Evolutionary conservation across 2,113 vertebrate genomes (phyloP), one percentile per base, ranked within the genome.

Genomic region (Atlantisia rogersi): DNA sequence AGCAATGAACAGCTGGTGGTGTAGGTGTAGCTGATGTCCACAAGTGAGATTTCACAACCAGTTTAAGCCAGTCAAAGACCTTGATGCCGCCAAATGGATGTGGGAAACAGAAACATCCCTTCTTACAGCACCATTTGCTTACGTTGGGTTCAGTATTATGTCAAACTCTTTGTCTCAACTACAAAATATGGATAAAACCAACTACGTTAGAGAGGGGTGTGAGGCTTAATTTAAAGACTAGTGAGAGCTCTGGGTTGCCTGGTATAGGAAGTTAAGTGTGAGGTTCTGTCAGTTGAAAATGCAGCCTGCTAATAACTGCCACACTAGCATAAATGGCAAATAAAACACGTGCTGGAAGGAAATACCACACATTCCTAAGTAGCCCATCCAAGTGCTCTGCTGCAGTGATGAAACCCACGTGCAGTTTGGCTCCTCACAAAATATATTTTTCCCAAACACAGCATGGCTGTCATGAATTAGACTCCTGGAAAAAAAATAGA

Each of bases 21-120:
- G n/a, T 31, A 29, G n/a, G 9, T 5, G 31, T 20, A 37, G 79
- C 31, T 50, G 53, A 55, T 40, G 31, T 18, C 26, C 0, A 0
- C 21, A 6, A 52, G 16, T 29, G n/a, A 31, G 31, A 64, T 65
- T 87, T 78, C 35, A 80, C n/a, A 71, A 71, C 10, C 17, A 64
- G 1, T 62, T 81, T 58, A 84, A 78, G 60, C 15, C 56, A 85
- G 28, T n/a, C 3, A 4, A 58, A 84, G 60, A 78, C 40, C 15
- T 17, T 58, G 40, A 65, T 48, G 29, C 29, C 37, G 44, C 20
- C 60, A 88, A 88, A 81, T 26, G 17, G 35, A 9, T 15, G 17
- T 53, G 37, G 40, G 69, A 91, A 88, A 80, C 24, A 91, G 63
- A 80, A 73, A 83, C 31, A 17, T 24, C 12, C 28, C 28, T 82